phyloP scores from a whole-genome alignment of 2,888 invertebrate genomes.

The Tetheella fluctuosa region DNA sequence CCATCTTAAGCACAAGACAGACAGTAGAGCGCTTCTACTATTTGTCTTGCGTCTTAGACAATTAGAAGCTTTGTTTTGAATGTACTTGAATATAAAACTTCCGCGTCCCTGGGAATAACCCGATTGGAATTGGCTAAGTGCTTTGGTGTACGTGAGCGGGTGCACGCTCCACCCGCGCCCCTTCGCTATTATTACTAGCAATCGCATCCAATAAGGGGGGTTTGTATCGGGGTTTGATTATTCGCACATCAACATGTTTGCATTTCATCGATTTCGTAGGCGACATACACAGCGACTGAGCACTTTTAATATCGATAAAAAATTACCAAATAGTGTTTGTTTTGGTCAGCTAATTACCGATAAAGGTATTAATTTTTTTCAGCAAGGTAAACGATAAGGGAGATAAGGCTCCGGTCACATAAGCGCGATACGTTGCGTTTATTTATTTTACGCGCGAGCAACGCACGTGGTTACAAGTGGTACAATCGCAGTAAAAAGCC shows the following conservation, averaged over 20 bases:
- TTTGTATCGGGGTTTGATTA: slow-evolving; percentile 72
- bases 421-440: slow-evolving; percentile 39
- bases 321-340: not conserved
- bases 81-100: slow-evolving; percentile 27
- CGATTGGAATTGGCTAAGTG: slow-evolving; percentile 50
- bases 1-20: no score
- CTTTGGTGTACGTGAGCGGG: slow-evolving; percentile 60
- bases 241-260: slow-evolving; percentile 80
- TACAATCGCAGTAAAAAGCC: slow-evolving; percentile 47
- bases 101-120: slow-evolving; percentile 40
- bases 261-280: slow-evolving; percentile 73
- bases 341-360: not conserved
- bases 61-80: slow-evolving; percentile 12
- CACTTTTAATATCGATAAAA: slow-evolving; percentile 18
- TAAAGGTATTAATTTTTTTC: slow-evolving; percentile 11
- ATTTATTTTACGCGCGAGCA: slow-evolving; percentile 54
- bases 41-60: not conserved
- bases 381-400: slow-evolving; percentile 19
- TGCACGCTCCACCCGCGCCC: slow-evolving; percentile 57
- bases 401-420: slow-evolving; percentile 33
- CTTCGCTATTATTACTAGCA: slow-evolving; percentile 71
- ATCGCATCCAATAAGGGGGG: slow-evolving; percentile 57
- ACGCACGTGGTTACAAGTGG: slow-evolving; percentile 64
- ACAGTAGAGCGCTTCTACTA: no score
- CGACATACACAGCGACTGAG: slow-evolving; percentile 38